Evolutionary conservation across 2,888 invertebrate genomes (phyloP), one percentile per base, ranked within the genome.

Genomic region (Caenorhabditis doughertyi): DNA sequence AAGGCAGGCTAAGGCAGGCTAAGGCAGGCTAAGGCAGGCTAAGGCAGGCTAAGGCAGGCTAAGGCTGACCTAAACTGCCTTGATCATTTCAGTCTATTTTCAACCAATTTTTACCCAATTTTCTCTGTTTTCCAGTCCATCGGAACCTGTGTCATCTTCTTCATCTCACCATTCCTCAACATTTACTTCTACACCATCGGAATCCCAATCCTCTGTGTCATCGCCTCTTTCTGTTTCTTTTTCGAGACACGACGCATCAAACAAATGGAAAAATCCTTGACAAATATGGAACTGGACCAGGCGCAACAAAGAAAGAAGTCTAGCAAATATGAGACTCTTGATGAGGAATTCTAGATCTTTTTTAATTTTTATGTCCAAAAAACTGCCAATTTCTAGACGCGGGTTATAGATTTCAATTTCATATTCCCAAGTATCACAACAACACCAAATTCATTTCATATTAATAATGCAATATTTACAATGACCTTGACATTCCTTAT

Each of bases 121-220:
- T n/a, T n/a, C n/a, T n/a, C n/a, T 0, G n/a, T 13, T 35, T 29
- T 27, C 9, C 76, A 82, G 65, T 77, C 82, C 3, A 65, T 82
- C 25, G 82, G 82, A 25, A 72, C 77, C 0, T 82, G 82, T 25
- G 72, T 73, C 23, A 68, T 82, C 47, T 82, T 82, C 77, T 82
- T 82, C 72, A 55, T 77, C 39, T 77, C 77, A 9, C 82, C 82
- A 25, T 56, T 71, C 67, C 72, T 82, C 44, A 82, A 79, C 56
- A 67, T 82, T 32, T 82, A 82, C 56, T 70, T 56, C 49, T 82
- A 82, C 58, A 77, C 77, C 2, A 82, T 82, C 32, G 77, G 82
- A 27, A 77, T 82, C 16, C 82, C 82, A 21, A 55, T 82, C 62
- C 58, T 82, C 3, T 65, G 67, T 16, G 51, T 64, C 55, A 60